phyloP scores from a whole-genome alignment of 2,113 vertebrate genomes.

The Pavo muticus region DNA sequence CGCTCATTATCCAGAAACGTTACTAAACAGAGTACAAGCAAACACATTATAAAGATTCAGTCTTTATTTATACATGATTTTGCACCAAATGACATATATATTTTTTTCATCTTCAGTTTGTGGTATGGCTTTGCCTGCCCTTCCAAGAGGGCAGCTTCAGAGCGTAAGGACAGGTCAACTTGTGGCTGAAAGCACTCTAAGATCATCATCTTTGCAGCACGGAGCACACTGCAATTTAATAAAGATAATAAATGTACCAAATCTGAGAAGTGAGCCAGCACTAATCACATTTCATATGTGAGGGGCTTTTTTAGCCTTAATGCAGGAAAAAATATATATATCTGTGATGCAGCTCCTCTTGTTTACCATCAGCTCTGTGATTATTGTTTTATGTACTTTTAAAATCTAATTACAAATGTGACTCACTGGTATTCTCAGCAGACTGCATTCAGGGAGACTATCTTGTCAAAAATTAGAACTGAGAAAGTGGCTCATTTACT shows the following conservation, averaged over 20 bases:
- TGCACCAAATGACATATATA: background rate
- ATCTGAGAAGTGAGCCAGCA: background rate
- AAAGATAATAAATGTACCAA: conserved; percentile 3
- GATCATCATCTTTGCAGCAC: background rate
- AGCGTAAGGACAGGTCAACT: background rate
- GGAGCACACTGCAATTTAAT: background rate
- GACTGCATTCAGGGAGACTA: background rate
- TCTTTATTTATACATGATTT: background rate
- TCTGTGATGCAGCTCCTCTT: background rate
- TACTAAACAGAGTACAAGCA: background rate
- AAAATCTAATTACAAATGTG: background rate
- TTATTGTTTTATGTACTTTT: background rate
- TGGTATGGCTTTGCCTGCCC: background rate
- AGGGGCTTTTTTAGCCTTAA: background rate
- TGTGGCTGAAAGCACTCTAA: background rate
- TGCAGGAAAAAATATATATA: background rate
- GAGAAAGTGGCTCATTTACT: background rate
- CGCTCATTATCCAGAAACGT: background rate
- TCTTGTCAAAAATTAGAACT: background rate
- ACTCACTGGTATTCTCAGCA: background rate
- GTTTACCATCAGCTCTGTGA: background rate
- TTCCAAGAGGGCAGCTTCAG: background rate
- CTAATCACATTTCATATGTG: background rate
- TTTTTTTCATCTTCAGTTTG: background rate
- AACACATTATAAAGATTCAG: background rate